Base-by-base conservation (phyloP, 2,797 vertebrate species). In the Enteromius thamalakanensis region DNA sequence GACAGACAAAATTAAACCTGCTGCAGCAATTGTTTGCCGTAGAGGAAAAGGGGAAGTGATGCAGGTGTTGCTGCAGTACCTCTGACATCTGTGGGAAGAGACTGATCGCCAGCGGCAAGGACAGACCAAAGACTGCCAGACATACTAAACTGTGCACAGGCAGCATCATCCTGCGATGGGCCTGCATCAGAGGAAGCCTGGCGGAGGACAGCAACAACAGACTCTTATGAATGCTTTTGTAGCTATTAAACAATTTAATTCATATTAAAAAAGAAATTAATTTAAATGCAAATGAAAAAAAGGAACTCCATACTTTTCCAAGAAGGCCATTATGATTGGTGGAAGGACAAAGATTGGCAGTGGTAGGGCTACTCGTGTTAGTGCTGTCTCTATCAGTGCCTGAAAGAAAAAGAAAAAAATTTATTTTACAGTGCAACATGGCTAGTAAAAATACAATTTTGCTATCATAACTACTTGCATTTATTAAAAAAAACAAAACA, bases 21-120 rank as follows among this genome's bases (percentile, higher is more conserved):
- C 47, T 11, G 71, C 64, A 76, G 64, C 10, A n/a, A 70, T 51
- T 76, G 71, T 86, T 80, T 70, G 32, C 72, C 34, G 19, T 19
- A 68, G 45, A 82, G n/a, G 40, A 7, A 15, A 0, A 32, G 51
- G 9, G 29, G n/a, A 84, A 76, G 26, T 23, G 53, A 62, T 69
- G 81, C 26, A 29, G 21, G 70, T 68, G 45, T 29, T 71, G 69
- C 47, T 77, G 58, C 45, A 49, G 92, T 93, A 99, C 98, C 96
- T 99, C 95, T 2, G 98, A 98, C 95, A 99, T 99, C 94, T 99
- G 98, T 0, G 98, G 98, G 90, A 99, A 99, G 90, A 99, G 96
- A 92, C 97, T 99, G 95, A 99, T 99, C 92, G 98, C 98, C 90
- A 99, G 90, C 0, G 98, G 98, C 91, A 99, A 95, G 15, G 98